phyloP scores from a whole-genome alignment of 2,888 invertebrate species.

The Eupithecia inturbata region DNA sequence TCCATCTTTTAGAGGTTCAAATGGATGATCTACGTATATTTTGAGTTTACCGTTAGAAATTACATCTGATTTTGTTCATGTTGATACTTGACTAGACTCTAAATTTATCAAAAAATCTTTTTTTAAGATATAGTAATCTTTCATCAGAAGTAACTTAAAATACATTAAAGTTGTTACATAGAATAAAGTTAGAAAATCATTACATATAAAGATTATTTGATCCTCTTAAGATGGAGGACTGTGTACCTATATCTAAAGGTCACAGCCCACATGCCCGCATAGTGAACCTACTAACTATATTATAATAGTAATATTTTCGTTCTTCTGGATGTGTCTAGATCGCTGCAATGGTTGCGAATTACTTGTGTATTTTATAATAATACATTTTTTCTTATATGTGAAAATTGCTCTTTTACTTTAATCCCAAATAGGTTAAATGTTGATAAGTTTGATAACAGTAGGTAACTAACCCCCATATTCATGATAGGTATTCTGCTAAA shows the following conservation, averaged over 20 bases:
- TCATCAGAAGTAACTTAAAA: neutral
- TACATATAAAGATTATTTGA: neutral
- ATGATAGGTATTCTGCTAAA: no score
- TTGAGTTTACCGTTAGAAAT: neutral
- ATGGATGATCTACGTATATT: neutral
- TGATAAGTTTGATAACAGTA: no score
- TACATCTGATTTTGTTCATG: neutral
- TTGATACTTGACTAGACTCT: neutral
- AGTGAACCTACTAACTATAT: constrained; percentile 16
- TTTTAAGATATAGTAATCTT: no score
- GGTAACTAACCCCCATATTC: no score
- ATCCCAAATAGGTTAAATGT: neutral
- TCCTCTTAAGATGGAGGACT: neutral
- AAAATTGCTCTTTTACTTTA: constrained; percentile 53
- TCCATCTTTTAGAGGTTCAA: neutral
- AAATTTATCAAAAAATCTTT: no score
- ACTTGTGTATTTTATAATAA: constrained; percentile 78
- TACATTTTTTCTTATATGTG: constrained; percentile 82
- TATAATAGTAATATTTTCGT: constrained; percentile 23
- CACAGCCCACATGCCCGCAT: neutral
- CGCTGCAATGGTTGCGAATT: constrained; percentile 46
- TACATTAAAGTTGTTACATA: neutral
- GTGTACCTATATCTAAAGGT: constrained; percentile 3
- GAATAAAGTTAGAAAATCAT: neutral
- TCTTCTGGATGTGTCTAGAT: constrained; percentile 28